These are phyloP conservation scores for Euplagia quadripunctaria DNA, from an alignment of 2,888 invertebrate genomes.

Conservation along the genomic window DNA sequence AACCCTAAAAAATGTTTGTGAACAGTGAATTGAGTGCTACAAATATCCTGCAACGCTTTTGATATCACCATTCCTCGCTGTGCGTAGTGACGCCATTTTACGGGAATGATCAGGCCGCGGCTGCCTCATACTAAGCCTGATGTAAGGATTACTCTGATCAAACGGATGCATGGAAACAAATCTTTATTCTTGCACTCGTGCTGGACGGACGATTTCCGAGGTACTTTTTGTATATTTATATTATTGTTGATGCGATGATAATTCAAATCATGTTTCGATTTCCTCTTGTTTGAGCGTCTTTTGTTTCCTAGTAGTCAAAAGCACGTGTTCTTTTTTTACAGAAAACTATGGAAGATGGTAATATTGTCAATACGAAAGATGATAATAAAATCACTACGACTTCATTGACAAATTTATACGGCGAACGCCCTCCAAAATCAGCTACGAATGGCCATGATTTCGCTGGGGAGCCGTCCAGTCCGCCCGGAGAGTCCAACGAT, in stretches of 20 bases:
- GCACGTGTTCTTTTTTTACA: slow-evolving; percentile 82
- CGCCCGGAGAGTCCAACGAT: slow-evolving; percentile 59
- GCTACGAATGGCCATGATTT: slow-evolving; percentile 79
- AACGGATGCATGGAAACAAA: slow-evolving; percentile 85
- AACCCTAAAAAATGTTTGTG: slow-evolving; percentile 72
- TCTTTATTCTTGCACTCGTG: slow-evolving; percentile 83
- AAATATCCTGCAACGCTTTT: slow-evolving; percentile 71
- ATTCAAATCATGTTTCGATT: slow-evolving; percentile 78
- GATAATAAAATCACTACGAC: slow-evolving; percentile 72
- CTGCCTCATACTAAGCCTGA: slow-evolving; percentile 84
- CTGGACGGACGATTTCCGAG: slow-evolving; percentile 87
- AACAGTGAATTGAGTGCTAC: slow-evolving; percentile 67
- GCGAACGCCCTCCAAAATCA: slow-evolving; percentile 75
- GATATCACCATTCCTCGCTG: slow-evolving; percentile 84
- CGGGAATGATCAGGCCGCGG: slow-evolving; percentile 88
- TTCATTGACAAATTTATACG: slow-evolving; percentile 73
- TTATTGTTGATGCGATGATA: slow-evolving; percentile 70
- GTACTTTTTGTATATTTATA: slow-evolving; percentile 66
- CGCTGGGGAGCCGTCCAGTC: slow-evolving; percentile 65
- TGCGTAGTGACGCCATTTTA: slow-evolving; percentile 88
- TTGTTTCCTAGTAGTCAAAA: slow-evolving; percentile 80
- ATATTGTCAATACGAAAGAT: slow-evolving; percentile 78
- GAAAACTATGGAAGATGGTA: slow-evolving; percentile 88
- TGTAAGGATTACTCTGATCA: slow-evolving; percentile 81
- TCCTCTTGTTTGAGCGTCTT: slow-evolving; percentile 83